Base-by-base conservation (phyloP, 2,888 invertebrate species). In the Drosophila seclusa region DNA sequence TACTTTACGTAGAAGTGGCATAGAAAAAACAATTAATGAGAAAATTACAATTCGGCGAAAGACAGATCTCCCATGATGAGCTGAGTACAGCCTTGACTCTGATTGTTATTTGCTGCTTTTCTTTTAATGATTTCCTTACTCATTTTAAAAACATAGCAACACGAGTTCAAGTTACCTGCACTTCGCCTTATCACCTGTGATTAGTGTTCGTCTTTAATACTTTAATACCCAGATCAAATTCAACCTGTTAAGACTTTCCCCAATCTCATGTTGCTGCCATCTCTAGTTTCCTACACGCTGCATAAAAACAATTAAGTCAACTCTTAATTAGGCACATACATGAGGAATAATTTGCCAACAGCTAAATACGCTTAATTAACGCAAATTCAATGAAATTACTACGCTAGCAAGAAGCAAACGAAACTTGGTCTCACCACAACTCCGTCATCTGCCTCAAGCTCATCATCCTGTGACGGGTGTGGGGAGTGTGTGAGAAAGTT, bases 321-420 rank as follows among this genome's bases (percentile, higher is more conserved):
- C 85, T 84, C 78, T 68, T 84, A 83, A 81, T 80, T 89, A 77
- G 75, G 75, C 73, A 80, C 88, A 81, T 31, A 10, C 74, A 36
- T 13, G 45, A 21, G 42, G 27, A n/a, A 88, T 89, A 90, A 88
- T 80, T 82, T 82, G 78, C 90, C 82, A 77, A 77, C 67, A 79
- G 90, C 84, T 77, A 84, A 84, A 88, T 84, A 83, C 76, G 78
- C 81, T 83, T 88, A 86, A 90, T 90, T 89, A 83, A 80, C 77
- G 82, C 75, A 86, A 87, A 90, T 86, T 87, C 82, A 90, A 87
- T 87, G 82, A 88, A 90, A 88, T 82, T 90, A 84, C 76, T 68
- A 75, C 88, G 86, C 83, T 80, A 76, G 82, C 78, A 75, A 70
- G 80, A 78, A 68, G 60, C 70, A 73, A 69, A 71, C 52, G 50